Evolutionary conservation across 2,888 invertebrate species (phyloP), one percentile per base, ranked within the genome.

Genomic region (Palloptera scutellata): DNA sequence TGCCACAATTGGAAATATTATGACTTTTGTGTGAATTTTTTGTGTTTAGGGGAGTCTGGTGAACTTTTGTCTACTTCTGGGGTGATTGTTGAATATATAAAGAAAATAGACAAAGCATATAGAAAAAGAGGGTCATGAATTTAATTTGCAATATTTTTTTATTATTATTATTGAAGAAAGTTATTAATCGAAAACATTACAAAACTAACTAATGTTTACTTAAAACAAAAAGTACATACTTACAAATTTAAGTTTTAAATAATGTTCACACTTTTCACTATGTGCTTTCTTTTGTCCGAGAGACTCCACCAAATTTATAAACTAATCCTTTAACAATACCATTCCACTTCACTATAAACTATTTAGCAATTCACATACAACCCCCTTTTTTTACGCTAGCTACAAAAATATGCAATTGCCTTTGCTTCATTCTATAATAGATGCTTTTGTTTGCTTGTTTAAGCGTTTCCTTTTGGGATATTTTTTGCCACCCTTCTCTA

Each of bases 391-490:
- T 9, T 15, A 48, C 48, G 10, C n/a, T n/a, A 0, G 13, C 48
- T 11, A 13, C n/a, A 48, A 48, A 48, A 48, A 13, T 48, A 48
- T 48, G 13, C 48, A 17, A 57, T 11, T n/a, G n/a, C 19, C 19
- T 42, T 53, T 9, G 13, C 57, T 15, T 64, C 40, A 51, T 51
- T 61, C 30, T 45, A 30, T 30, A 30, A 57, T 51, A 51, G 20
- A 30, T 17, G 45, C 67, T 53, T 61, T 68, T 68, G 64, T 68
- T 68, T 68, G 64, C 61, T 55, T 68, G 61, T 68, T 68, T 64
- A 68, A 64, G 68, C 63, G 61, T 68, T 68, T 68, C 60, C 68
- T 57, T 55, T 68, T 61, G 59, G 53, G 63, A 63, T 67, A 48
- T 63, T 19, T 42, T 17, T 41, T 15, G 19, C 48, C 42, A 12